These are phyloP conservation scores for Falco naumanni DNA, from an alignment of 2,797 vertebrate genomes.

Conservation along the genomic window DNA sequence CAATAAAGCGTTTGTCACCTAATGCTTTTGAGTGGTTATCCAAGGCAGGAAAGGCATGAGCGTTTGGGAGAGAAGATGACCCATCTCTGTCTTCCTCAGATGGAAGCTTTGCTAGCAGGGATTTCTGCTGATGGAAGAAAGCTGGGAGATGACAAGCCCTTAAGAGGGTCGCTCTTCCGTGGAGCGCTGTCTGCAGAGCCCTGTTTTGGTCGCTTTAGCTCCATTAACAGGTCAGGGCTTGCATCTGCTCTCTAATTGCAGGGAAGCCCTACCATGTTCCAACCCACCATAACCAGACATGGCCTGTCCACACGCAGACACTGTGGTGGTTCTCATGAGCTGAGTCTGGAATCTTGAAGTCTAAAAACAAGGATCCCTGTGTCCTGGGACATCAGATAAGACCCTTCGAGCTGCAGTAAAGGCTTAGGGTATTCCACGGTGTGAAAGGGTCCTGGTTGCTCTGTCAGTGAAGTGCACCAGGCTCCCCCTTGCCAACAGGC, in stretches of 20 bases:
- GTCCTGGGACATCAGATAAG: neutral
- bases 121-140: neutral
- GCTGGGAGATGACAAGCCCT: neutral
- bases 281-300: too few species aligned
- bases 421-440: neutral
- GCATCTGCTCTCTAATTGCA: neutral
- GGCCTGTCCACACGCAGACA: rapidly evolving
- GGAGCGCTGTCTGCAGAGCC: neutral
- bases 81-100: neutral
- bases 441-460: neutral
- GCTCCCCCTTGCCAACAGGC: neutral
- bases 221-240: neutral
- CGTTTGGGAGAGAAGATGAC: neutral
- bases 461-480: too few species aligned
- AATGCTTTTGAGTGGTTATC: constrained; percentile 10
- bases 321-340: neutral
- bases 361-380: neutral
- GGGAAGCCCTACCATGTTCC: rapidly evolving
- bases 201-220: neutral
- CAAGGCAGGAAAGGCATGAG: neutral
- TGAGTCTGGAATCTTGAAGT: neutral
- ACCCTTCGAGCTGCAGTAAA: neutral
- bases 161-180: neutral
- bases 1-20: constrained; percentile 26
- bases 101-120: neutral